These are phyloP conservation scores for Lacerta bilineata DNA, from an alignment of 2,797 vertebrate genomes.

Conservation along the genomic window DNA sequence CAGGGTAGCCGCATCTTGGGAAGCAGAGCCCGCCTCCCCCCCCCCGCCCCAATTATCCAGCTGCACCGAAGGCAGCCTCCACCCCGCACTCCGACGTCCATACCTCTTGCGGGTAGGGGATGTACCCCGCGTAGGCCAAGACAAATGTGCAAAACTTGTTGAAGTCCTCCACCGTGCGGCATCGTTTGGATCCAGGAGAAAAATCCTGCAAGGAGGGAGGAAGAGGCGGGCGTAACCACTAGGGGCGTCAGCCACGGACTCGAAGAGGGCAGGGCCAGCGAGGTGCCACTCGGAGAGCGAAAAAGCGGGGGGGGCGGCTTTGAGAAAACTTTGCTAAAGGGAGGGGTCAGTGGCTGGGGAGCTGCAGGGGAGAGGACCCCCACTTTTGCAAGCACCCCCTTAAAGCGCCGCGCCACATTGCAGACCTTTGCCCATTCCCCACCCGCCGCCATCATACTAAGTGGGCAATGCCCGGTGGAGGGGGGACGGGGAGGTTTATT, in stretches of 20 bases:
- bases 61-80: background rate
- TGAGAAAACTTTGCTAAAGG: background rate
- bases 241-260: background rate
- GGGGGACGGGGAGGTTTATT: no score
- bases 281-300: no score
- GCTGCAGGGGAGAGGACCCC: background rate
- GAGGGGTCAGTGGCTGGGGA: background rate
- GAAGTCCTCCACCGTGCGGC: slow-evolving; percentile 95
- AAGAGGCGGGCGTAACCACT: background rate
- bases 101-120: slow-evolving; percentile 86
- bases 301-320: no score
- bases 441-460: no score
- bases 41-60: background rate
- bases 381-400: no score
- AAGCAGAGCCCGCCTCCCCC: background rate
- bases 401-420: no score
- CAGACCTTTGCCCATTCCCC: no score
- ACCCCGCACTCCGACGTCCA: background rate
- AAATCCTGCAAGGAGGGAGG: slow-evolving; percentile 69
- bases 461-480: no score
- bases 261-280: no score
- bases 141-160: slow-evolving; percentile 99
- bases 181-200: slow-evolving; percentile 79
- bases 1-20: no score
- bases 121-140: slow-evolving; percentile 95